Conservation (phyloP, 2,113 vertebrate species). For the Apistogramma diplotaenia region DNA sequence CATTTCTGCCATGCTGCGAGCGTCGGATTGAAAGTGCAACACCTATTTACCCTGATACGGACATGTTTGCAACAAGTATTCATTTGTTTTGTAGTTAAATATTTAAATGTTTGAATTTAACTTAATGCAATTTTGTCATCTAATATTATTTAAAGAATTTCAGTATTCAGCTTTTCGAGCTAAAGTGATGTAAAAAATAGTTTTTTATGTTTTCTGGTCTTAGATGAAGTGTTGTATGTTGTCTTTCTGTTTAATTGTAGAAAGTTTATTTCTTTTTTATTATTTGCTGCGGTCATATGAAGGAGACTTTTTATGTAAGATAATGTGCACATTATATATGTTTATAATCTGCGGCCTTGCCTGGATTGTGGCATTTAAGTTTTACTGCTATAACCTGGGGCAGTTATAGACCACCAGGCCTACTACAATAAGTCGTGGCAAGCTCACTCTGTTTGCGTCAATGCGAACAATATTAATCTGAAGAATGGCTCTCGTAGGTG, state of each 20-base stretch:
- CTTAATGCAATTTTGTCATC: slow-evolving; percentile 26
- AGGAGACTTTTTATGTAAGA: background rate
- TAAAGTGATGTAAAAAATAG: background rate
- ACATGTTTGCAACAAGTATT: background rate
- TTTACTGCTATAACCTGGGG: background rate
- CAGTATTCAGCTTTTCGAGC: slow-evolving; percentile 60
- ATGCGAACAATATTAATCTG: background rate
- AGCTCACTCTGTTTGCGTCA: background rate
- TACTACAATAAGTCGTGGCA: background rate
- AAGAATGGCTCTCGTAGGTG: slow-evolving; percentile 20
- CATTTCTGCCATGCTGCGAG: background rate
- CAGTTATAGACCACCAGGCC: background rate
- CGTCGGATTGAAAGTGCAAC: background rate
- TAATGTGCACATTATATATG: background rate
- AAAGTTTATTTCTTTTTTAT: background rate
- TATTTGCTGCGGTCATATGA: slow-evolving; percentile 4
- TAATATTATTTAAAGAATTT: slow-evolving; percentile 48
- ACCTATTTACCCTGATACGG: background rate
- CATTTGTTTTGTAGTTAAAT: background rate
- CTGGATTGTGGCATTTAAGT: background rate
- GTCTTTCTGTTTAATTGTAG: background rate
- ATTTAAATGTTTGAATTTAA: slow-evolving; percentile 42
- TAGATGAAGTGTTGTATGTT: background rate
- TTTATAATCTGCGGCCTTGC: background rate
- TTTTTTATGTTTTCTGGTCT: background rate